Conservation (phyloP, 2,113 vertebrate genomes). For the Eptesicus fuscus region DNA sequence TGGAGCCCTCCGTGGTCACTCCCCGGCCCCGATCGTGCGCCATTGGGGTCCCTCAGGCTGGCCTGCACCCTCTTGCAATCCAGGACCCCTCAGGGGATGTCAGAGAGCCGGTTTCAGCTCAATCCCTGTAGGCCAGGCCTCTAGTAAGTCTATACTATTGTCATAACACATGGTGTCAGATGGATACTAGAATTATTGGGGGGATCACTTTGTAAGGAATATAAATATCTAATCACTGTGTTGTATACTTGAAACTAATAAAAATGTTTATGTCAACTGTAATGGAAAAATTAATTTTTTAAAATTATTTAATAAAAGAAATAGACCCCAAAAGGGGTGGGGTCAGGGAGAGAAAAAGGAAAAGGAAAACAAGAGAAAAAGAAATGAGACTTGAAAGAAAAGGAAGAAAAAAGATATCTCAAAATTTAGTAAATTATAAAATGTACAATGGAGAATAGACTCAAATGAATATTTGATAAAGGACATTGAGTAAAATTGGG, state of each 20-base stretch:
- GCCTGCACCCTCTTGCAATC: too few species aligned
- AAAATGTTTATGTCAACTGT: not conserved
- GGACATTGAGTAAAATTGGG: not conserved
- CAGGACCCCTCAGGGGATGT: too few species aligned
- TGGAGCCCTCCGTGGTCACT: too few species aligned
- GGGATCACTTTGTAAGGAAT: not conserved
- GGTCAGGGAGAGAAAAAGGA: not conserved
- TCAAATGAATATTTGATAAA: not conserved
- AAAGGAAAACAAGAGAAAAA: not conserved
- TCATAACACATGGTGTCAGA: not conserved
- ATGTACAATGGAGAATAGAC: not conserved
- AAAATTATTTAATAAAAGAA: not conserved
- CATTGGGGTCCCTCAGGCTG: too few species aligned
- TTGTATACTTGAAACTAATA: not conserved
- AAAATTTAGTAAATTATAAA: not conserved
- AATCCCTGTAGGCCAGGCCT: too few species aligned
- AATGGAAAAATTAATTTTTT: not conserved
- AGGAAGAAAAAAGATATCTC: not conserved
- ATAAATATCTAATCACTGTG: not conserved
- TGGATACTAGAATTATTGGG: not conserved
- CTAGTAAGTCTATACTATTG: not conserved
- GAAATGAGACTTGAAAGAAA: not conserved
- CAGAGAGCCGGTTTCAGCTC: too few species aligned
- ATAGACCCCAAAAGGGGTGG: not conserved
- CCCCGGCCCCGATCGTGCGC: too few species aligned